Evolutionary conservation across 2,797 vertebrate species (phyloP).

Genomic region (Ataeniobius toweri): DNA sequence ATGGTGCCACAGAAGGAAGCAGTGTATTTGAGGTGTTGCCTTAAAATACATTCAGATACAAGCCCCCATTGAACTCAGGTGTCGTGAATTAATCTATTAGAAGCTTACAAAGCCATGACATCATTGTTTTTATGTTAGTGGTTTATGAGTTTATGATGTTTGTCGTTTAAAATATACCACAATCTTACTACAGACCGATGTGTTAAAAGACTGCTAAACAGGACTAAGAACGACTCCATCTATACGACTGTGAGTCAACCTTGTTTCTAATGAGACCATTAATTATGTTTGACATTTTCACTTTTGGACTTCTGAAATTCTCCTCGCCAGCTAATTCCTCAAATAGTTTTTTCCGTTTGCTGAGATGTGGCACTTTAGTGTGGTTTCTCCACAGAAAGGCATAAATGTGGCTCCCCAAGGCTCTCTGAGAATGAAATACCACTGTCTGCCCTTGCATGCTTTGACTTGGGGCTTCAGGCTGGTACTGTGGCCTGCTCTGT

Average conservation of each 20-base stretch:
- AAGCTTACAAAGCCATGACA: neutral
- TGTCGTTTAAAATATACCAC: neutral
- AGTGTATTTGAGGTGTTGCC: neutral
- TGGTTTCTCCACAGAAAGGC: conserved; percentile 67
- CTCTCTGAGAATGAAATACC: conserved; percentile 68
- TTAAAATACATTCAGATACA: neutral
- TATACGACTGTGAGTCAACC: conserved; percentile 38
- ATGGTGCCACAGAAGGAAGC: neutral
- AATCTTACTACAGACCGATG: neutral
- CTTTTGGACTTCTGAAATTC: conserved; percentile 51
- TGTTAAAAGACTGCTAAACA: neutral
- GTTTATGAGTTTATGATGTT: neutral
- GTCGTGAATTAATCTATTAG: neutral
- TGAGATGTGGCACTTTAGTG: conserved; percentile 73
- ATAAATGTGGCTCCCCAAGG: conserved; percentile 68
- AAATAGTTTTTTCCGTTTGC: conserved; percentile 76
- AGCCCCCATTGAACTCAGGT: neutral
- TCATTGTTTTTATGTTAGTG: neutral
- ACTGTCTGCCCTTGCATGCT: conserved; percentile 68
- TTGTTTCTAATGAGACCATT: conserved; percentile 44
- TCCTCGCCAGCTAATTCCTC: conserved; percentile 59
- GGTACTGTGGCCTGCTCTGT: conserved; percentile 44
- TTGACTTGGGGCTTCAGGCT: conserved; percentile 58
- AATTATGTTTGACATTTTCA: conserved; percentile 56
- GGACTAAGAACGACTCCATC: conserved; percentile 19